Evolutionary conservation across 2,113 vertebrate genomes (phyloP).

Genomic region (Pelecanoides urinatrix): DNA sequence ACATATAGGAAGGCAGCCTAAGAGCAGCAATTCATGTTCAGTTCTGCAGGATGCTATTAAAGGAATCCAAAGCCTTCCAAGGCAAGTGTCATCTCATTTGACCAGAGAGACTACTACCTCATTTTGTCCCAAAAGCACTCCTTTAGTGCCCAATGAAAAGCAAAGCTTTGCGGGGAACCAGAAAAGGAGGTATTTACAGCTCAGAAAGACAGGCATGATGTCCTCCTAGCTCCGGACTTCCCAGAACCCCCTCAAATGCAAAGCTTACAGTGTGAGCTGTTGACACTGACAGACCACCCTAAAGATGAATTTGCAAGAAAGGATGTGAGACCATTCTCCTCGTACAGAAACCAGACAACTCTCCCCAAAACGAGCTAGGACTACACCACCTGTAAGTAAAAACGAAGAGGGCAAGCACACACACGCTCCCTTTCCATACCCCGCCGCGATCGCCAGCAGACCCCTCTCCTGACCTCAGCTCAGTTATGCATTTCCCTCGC

Average conservation of each 20-base stretch:
- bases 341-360: background rate
- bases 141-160: background rate
- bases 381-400: background rate
- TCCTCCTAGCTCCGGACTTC: background rate
- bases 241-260: background rate
- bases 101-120: background rate
- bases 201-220: background rate
- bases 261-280: background rate
- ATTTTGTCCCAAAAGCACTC: background rate
- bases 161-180: background rate
- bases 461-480: background rate
- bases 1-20: background rate
- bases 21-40: background rate
- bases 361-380: background rate
- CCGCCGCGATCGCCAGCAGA: background rate
- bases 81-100: background rate
- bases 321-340: background rate
- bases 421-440: fast-evolving
- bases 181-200: background rate
- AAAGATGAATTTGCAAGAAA: background rate
- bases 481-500: background rate
- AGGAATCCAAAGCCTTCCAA: background rate
- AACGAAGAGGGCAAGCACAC: too few relatives aligned
- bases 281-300: background rate
- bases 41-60: background rate